Base-by-base conservation (phyloP, 2,797 vertebrate species). In the Scomberomorus guttatus region DNA sequence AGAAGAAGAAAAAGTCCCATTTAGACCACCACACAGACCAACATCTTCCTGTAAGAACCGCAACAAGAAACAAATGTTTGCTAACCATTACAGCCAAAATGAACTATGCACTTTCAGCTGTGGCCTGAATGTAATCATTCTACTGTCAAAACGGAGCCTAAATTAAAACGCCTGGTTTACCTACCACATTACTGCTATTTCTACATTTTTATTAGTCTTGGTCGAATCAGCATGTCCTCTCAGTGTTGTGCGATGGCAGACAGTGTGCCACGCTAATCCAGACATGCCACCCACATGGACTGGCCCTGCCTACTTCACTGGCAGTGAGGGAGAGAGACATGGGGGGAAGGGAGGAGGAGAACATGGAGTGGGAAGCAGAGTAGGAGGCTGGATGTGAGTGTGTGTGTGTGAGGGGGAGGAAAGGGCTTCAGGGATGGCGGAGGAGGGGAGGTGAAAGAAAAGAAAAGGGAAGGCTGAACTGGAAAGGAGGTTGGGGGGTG, bases 271-370 rank as follows among this genome's bases (percentile, higher is more conserved):
- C 58, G 7, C 82, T 89, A 86, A 89, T 86, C 88, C 86, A 93
- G 90, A 87, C 91, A 82, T 89, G 86, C 90, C 90, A 92, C 89
- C 87, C 90, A 90, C 89, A 87, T 58, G 50, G 72, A 86, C 70
- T 82, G 52, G 72, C 82, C 81, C 87, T 83, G 86, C 76, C 92
- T 87, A 84, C 75, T 86, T 59, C 64, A 80, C 81, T 86, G 83
- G 66, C 77, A 73, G 77, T 22, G 24, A 63, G 84, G 60, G 57
- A 59, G 56, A 17, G 58, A 24, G 32, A 60, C 9, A 50, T 77
- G 80, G 83, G 82, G 88, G 84, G 81, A 85, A 71, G 73, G 82
- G 63, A 76, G 50, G 63, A 81, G 84, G 75, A 76, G 76, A 67
- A 72, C 51, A 69, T 60, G 50, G 65, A 75, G 54, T 79, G 79